Conservation (phyloP, 2,888 invertebrate genomes). For the Anthophora plumipes region DNA sequence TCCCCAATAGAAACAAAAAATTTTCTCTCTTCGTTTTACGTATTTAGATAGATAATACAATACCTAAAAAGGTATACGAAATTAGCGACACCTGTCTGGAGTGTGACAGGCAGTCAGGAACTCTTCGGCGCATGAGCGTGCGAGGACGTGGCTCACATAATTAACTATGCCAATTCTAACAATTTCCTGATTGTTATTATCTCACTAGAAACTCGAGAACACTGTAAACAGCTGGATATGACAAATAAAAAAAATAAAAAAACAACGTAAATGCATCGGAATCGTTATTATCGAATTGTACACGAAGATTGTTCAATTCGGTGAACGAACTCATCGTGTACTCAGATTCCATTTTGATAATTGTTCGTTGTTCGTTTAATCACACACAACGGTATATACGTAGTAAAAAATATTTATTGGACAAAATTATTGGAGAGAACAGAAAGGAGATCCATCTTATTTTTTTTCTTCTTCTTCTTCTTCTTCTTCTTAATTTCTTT, state of each 20-base stretch:
- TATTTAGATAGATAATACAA: constrained; percentile 66
- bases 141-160: constrained; percentile 77
- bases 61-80: constrained; percentile 70
- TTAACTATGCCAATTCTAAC: too few relatives aligned
- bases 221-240: neutral
- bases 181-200: too few relatives aligned
- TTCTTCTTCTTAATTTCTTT: too few relatives aligned
- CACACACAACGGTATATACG: constrained; percentile 61
- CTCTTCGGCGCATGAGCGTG: constrained; percentile 77
- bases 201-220: neutral
- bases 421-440: constrained; percentile 77
- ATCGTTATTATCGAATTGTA: too few relatives aligned
- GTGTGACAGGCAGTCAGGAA: constrained; percentile 78
- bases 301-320: too few relatives aligned
- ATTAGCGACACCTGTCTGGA: constrained; percentile 75
- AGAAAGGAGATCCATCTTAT: constrained; percentile 71
- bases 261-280: constrained; percentile 8
- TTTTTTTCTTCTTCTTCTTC: too few relatives aligned
- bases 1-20: too few relatives aligned
- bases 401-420: constrained; percentile 81
- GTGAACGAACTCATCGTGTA: constrained; percentile 1
- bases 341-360: too few relatives aligned
- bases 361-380: constrained; percentile 4
- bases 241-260: neutral
- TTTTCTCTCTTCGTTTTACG: too few relatives aligned